A percentile compares a stretch with the other conserved stretches of the same genome.
Conservation (phyloP, 2,113 vertebrate species). For the Hiodon tergisus region DNA sequence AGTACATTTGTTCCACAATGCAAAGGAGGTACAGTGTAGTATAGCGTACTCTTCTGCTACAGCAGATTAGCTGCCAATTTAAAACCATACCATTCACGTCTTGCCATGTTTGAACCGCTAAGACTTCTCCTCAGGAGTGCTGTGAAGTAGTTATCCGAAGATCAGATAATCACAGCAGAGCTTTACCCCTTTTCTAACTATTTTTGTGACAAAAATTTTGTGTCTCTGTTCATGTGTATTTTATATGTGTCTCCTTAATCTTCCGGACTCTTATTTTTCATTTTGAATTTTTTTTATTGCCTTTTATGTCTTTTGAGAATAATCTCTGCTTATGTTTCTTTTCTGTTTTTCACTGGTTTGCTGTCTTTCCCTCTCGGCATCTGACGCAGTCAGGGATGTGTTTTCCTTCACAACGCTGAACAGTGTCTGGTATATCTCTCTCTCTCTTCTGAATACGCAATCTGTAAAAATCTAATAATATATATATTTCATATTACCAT, state of each 20-base stretch:
- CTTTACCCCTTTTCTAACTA: neutral
- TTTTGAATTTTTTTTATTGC: neutral
- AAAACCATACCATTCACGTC: slow-evolving; percentile 2
- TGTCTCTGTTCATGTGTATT: neutral
- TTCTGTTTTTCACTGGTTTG: slow-evolving; percentile 23
- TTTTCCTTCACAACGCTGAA: slow-evolving; percentile 50
- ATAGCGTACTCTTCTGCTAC: neutral
- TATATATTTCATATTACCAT: too few species aligned
- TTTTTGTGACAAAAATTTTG: slow-evolving; percentile 2
- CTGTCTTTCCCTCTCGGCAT: slow-evolving; percentile 36
- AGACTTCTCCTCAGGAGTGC: slow-evolving; percentile 8
- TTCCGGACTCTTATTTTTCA: neutral
- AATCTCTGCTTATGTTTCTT: slow-evolving; percentile 36
- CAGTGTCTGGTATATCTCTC: slow-evolving; percentile 48
- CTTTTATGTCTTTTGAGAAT: slow-evolving; percentile 20
- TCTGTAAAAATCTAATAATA: neutral
- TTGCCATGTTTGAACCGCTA: neutral
- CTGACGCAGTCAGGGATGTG: slow-evolving; percentile 34
- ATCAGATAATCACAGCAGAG: neutral
- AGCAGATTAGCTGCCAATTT: neutral
- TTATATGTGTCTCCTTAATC: neutral
- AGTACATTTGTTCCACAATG: neutral
- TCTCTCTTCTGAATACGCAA: slow-evolving; percentile 36
- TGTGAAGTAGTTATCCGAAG: slow-evolving; percentile 4
- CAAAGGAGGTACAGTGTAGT: neutral